Percentiles rank a stretch among this genome's conserved stretches.
Conservation (phyloP, 2,888 invertebrate genomes). For the Atethmia centrago region DNA sequence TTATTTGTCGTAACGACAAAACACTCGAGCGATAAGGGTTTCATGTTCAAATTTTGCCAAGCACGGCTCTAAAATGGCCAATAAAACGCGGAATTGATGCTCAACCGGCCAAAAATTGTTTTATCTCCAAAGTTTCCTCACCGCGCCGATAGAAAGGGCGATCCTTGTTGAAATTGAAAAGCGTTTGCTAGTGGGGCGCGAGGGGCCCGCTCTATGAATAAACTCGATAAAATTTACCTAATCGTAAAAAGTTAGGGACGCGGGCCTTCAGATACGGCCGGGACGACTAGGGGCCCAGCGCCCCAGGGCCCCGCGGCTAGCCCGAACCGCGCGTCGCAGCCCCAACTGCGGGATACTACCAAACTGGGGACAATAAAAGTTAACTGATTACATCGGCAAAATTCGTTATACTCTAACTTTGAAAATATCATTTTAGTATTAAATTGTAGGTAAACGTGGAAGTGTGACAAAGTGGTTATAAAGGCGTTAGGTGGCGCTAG, state of each 20-base stretch:
- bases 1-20: slow-evolving; percentile 70
- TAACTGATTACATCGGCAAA: slow-evolving; percentile 60
- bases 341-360: slow-evolving; percentile 48
- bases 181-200: slow-evolving; percentile 69
- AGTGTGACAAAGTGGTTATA: slow-evolving; percentile 43
- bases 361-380: slow-evolving; percentile 60
- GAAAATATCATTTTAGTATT: slow-evolving; percentile 58
- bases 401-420: slow-evolving; percentile 58
- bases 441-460: slow-evolving; percentile 53
- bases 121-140: slow-evolving; percentile 78
- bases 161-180: slow-evolving; percentile 86
- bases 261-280: slow-evolving; percentile 62
- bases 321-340: background rate
- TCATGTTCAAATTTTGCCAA: slow-evolving; percentile 68
- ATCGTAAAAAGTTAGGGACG: slow-evolving; percentile 80
- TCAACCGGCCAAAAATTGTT: slow-evolving; percentile 80
- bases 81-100: slow-evolving; percentile 73
- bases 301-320: slow-evolving; percentile 17
- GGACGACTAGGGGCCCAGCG: slow-evolving; percentile 20
- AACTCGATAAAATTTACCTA: slow-evolving; percentile 84
- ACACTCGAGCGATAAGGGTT: slow-evolving; percentile 66
- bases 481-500: slow-evolving; percentile 35
- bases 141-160: slow-evolving; percentile 73
- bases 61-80: slow-evolving; percentile 68
- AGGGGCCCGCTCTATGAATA: slow-evolving; percentile 81